Evolutionary conservation across 2,113 vertebrate genomes (phyloP).

Genomic region (Thunnus maccoyii): DNA sequence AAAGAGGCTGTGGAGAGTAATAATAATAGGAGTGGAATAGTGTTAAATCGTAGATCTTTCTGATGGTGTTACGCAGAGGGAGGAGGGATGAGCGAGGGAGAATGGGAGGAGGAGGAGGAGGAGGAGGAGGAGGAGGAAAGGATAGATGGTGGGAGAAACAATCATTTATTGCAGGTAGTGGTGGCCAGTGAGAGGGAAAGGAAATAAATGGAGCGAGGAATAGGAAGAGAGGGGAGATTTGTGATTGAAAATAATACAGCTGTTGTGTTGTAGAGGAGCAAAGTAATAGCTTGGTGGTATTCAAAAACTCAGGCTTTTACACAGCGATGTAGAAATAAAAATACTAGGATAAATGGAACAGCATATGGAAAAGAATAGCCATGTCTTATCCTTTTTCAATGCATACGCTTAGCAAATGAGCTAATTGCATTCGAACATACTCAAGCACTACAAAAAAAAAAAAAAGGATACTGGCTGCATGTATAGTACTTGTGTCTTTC

Average conservation of each 20-base stretch:
- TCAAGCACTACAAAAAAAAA: neutral
- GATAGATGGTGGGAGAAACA: slow-evolving; percentile 35
- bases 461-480: neutral
- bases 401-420: slow-evolving; percentile 26
- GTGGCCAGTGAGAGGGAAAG: slow-evolving; percentile 37
- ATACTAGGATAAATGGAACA: slow-evolving; percentile 31
- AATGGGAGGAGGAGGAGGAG: neutral
- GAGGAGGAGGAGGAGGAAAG: neutral
- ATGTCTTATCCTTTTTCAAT: neutral
- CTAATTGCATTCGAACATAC: slow-evolving; percentile 16
- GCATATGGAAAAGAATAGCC: slow-evolving; percentile 11
- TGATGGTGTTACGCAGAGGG: slow-evolving; percentile 39
- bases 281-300: neutral
- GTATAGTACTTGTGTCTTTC: slow-evolving; percentile 28
- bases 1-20: slow-evolving; percentile 12
- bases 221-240: slow-evolving; percentile 27
- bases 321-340: slow-evolving; percentile 22
- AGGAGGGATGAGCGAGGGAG: neutral
- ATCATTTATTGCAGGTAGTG: slow-evolving; percentile 44
- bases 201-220: slow-evolving; percentile 46
- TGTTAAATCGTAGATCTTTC: slow-evolving; percentile 44
- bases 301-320: slow-evolving; percentile 43
- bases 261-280: no score
- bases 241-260: slow-evolving; percentile 43
- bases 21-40: slow-evolving; percentile 40